Conservation (phyloP, 2,113 vertebrate genomes). For the Pluvianellus socialis region DNA sequence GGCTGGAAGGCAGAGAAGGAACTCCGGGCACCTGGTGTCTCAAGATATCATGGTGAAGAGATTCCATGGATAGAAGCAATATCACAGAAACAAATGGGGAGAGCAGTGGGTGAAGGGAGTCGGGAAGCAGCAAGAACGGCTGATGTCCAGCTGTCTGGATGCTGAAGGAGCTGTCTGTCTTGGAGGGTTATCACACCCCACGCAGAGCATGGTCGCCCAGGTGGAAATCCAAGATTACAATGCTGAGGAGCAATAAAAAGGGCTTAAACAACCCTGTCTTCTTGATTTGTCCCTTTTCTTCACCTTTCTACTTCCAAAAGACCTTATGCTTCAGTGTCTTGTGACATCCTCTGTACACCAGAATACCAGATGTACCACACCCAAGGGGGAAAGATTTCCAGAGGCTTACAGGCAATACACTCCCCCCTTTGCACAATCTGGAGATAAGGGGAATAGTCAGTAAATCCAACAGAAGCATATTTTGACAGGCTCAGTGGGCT, state of each 20-base stretch:
- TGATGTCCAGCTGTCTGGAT: not conserved
- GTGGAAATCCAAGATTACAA: not conserved
- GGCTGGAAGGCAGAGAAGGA: not conserved
- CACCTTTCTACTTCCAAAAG: not conserved
- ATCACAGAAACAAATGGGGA: not conserved
- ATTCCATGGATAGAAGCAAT: not conserved
- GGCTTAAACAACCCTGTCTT: not conserved
- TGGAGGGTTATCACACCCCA: accelerated
- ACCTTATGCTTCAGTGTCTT: not conserved
- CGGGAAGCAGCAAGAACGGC: not conserved
- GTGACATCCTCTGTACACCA: not conserved
- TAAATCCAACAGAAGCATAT: not conserved
- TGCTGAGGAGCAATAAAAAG: not conserved
- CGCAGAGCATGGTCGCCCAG: not conserved
- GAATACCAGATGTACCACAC: not conserved
- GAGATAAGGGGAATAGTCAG: not conserved
- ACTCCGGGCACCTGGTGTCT: not conserved
- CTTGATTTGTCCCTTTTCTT: not conserved
- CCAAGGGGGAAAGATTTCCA: not conserved
- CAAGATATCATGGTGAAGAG: not conserved
- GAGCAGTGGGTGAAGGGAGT: not conserved
- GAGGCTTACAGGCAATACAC: not conserved
- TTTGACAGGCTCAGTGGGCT: not conserved
- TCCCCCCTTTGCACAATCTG: not conserved
- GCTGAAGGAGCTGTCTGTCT: not conserved